phyloP scores from a whole-genome alignment of 2,888 invertebrate species.

The Caenorhabditis doughertyi region DNA sequence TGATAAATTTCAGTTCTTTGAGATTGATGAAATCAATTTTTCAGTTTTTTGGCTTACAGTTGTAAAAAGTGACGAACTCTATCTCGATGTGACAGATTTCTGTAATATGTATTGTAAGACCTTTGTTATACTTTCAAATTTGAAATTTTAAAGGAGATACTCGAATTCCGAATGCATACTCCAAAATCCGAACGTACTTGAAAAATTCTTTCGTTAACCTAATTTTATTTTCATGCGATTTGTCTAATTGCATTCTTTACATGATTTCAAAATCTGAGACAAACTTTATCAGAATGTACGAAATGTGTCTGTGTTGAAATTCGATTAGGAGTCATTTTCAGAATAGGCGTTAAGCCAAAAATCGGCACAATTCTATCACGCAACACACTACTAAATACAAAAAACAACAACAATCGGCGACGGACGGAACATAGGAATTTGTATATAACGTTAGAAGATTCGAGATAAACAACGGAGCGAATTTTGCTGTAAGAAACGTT shows the following conservation, averaged over 20 bases:
- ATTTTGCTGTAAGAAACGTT: slow-evolving; percentile 34
- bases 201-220: slow-evolving; percentile 7
- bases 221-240: slow-evolving; percentile 10
- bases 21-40: too few relatives aligned
- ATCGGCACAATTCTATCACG: slow-evolving; percentile 39
- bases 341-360: slow-evolving; percentile 27
- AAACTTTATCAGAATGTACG: slow-evolving; percentile 31
- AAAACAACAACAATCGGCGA: slow-evolving; percentile 50
- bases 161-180: background rate
- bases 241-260: background rate
- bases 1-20: background rate
- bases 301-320: slow-evolving; percentile 36
- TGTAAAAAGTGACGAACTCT: too few relatives aligned
- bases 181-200: slow-evolving; percentile 19
- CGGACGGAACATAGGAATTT: slow-evolving; percentile 26
- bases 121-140: too few relatives aligned
- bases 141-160: background rate
- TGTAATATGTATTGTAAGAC: too few relatives aligned
- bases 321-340: slow-evolving; percentile 42
- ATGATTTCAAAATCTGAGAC: slow-evolving; percentile 23
- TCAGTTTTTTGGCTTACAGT: too few relatives aligned
- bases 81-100: too few relatives aligned
- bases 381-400: slow-evolving; percentile 48
- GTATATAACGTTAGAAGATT: slow-evolving; percentile 35
- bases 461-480: slow-evolving; percentile 37